A percentile compares a stretch with the other conserved stretches of the same genome.
These are phyloP conservation scores for Coilia nasus DNA, from an alignment of 2,797 vertebrate genomes.

Conservation along the genomic window DNA sequence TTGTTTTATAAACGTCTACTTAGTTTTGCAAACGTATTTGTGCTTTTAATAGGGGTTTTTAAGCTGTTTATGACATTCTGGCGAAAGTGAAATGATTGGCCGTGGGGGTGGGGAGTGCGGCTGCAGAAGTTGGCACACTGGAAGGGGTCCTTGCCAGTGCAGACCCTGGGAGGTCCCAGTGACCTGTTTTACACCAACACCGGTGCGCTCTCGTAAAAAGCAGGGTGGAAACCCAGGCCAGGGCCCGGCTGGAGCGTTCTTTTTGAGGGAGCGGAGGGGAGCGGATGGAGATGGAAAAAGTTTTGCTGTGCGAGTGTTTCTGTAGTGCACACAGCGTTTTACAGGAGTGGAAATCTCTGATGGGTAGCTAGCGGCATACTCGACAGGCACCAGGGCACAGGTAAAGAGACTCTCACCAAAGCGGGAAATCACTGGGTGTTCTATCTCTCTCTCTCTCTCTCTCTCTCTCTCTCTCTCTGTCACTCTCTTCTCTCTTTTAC, in stretches of 20 bases:
- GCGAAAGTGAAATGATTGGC: constrained; percentile 74
- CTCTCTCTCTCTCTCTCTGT: neutral
- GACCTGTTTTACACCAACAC: constrained; percentile 81
- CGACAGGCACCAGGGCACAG: neutral
- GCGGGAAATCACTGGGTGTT: constrained; percentile 17
- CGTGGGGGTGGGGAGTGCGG: constrained; percentile 44
- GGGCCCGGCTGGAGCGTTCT: too few relatives aligned
- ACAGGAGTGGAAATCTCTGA: constrained; percentile 56
- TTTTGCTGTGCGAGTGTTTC: constrained; percentile 47
- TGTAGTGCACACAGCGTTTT: constrained; percentile 58
- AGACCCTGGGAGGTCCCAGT: constrained; percentile 77
- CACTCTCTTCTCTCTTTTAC: neutral
- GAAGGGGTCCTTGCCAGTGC: constrained; percentile 57
- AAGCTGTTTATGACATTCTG: constrained; percentile 74
- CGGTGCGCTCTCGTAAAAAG: constrained; percentile 72
- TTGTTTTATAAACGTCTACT: constrained; percentile 74
- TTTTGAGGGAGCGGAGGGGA: too few relatives aligned
- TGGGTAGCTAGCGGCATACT: neutral
- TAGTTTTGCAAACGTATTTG: constrained; percentile 72
- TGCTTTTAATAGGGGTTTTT: constrained; percentile 74
- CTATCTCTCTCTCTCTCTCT: neutral
- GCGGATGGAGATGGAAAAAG: constrained; percentile 71
- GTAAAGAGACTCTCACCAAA: neutral
- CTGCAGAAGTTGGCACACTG: constrained; percentile 72
- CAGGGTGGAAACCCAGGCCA: constrained; percentile 25